These are phyloP conservation scores for Hephaestus fuliginosus DNA, from an alignment of 2,797 vertebrate genomes.

Conservation along the genomic window DNA sequence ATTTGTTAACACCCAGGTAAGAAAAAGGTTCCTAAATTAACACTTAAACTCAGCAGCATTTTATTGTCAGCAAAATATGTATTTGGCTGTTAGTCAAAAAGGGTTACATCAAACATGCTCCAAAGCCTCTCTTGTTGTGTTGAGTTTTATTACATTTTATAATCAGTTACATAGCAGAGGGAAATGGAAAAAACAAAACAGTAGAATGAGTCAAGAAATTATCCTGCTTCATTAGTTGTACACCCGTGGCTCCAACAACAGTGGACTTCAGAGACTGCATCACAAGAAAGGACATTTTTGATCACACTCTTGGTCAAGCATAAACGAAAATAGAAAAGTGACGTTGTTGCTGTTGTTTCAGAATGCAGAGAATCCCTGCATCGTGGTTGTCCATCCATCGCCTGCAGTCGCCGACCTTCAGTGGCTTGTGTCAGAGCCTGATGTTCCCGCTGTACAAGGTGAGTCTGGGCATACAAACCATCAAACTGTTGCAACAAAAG, in stretches of 20 bases:
- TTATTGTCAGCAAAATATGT: background rate
- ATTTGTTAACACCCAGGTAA: background rate
- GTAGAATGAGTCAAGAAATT: conserved; percentile 2
- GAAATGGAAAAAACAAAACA: background rate
- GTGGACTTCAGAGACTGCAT: background rate
- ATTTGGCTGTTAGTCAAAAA: background rate
- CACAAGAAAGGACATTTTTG: background rate
- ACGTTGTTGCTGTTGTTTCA: conserved; percentile 50
- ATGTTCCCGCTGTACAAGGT: conserved; percentile 85
- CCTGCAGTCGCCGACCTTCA: conserved; percentile 75
- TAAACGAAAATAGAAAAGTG: background rate
- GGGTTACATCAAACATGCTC: background rate
- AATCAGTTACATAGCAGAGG: conserved; percentile 8
- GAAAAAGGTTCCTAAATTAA: background rate
- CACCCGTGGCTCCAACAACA: background rate
- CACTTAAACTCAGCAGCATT: background rate
- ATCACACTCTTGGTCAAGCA: background rate
- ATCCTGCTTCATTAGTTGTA: background rate
- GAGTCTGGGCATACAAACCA: conserved; percentile 30
- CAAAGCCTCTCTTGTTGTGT: background rate
- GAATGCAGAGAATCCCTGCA: conserved; percentile 73
- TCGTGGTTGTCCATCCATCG: conserved; percentile 85
- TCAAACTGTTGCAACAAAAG: background rate
- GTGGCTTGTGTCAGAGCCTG: conserved; percentile 77
- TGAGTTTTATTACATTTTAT: conserved; percentile 5